Evolutionary conservation across 1,140 invertebrate species (phyloP), one percentile per base, ranked within the genome.

Genomic region (Teleopsis dalmanni): DNA sequence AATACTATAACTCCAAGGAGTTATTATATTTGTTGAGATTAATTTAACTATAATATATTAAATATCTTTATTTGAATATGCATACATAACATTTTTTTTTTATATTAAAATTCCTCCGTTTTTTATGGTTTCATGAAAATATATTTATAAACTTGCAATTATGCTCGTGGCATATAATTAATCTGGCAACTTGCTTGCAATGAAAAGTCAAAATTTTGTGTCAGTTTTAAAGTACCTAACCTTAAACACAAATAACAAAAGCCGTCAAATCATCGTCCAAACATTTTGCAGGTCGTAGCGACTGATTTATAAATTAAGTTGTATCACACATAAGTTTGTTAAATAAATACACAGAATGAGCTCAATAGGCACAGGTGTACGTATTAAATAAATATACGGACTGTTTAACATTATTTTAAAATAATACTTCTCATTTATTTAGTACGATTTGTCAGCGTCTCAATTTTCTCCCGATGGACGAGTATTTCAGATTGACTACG

Each of bases 401-500:
- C 60, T 0, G 4, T n/a, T 10, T 31, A 19, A 29, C 2, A 10
- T 1, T 19, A 23, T 14, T n/a, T 18, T 42, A 14, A 34, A 29
- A 31, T 16, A 25, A 29, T 13, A 5, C 47, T 40, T 14, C 22
- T 3, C 16, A 19, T 44, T 54, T 60, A 68, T 71, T 21, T 70
- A 95, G 90, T 98, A 98, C 72, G 97, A 99, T 82, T 78, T 99
- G 56, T 98, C 95, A 51, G 96, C 96, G 9, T 98, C 97, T 14
- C 97, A 99, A 78, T 99, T 99, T 78, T 99, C 95, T 10, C 96
- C 97, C 10, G 97, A 99, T 75, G 97, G 97, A 13, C 76, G 94
- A 60, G 94, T 98, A 40, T 98, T 98, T 76, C 95, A 98, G 85
- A 94, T 99, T 1, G 97, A 99, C 79, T 99, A 99, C 77, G 97